Base-by-base conservation (phyloP, 2,113 vertebrate genomes). In the Pholis gunnellus region DNA sequence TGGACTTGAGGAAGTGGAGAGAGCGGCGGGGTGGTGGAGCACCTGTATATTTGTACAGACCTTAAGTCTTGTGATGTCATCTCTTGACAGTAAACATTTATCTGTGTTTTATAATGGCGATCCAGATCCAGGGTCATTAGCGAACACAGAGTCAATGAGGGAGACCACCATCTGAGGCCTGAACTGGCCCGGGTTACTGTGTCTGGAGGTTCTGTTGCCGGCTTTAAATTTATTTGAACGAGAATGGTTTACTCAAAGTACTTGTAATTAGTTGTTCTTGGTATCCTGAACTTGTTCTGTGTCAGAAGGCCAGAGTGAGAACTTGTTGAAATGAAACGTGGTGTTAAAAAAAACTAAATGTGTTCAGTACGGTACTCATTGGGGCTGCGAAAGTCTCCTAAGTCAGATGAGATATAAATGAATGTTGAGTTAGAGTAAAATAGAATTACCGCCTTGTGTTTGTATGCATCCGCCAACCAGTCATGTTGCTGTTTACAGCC, bases 11-110 rank as follows among this genome's bases (percentile, higher is more conserved):
- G 87, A 90, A 87, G 83, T 75, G 77, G 73, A 85, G 82, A 57
- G 48, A 25, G 48, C 29, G 0, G 40, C 36, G 76, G 36, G 76
- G 25, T 2, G 68, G 77, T 48, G 36, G 75, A 79, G 86, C 81
- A 86, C 83, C 79, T 93, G 88, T 94, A 82, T 94, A 92, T 94
- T 94, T 92, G 71, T 75, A 79, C 92, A 92, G 89, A 75, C 71
- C 56, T 79, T 84, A 87, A 90, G 82, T 91, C 86, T 83, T 75
- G 86, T 95, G 93, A 95, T 94, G 94, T 95, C 94, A 94, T 93
- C 76, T 42, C 70, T 79, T 27, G 17, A 84, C 82, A 71, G 86
- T 94, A 94, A 94, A 94, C 93, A 91, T 87, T 89, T 91, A 87
- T 88, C 84, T 82, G 74, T 74, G 50, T 91, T 83, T 87, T 75